Evolutionary conservation across 1,140 invertebrate species (phyloP), one percentile per base, ranked within the genome.

Genomic region (Steinernema khuongi): DNA sequence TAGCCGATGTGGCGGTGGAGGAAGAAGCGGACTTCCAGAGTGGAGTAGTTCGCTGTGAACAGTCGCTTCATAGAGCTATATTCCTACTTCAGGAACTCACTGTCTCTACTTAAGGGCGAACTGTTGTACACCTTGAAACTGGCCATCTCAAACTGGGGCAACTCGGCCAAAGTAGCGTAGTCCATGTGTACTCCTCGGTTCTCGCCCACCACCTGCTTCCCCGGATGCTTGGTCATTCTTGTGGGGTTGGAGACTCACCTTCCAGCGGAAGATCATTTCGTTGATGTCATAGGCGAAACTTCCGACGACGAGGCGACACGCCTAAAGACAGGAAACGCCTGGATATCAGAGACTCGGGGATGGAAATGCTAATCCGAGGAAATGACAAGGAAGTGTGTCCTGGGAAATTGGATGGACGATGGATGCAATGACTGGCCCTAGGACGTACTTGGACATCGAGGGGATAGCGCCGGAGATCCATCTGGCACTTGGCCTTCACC

Each of bases 401-500:
- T n/a, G n/a, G n/a, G n/a, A n/a, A n/a, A n/a, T n/a, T n/a, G n/a
- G n/a, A n/a, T n/a, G n/a, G n/a, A n/a, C n/a, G n/a, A n/a, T n/a
- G n/a, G n/a, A n/a, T n/a, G n/a, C n/a, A n/a, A n/a, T n/a, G n/a
- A n/a, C n/a, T n/a, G n/a, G n/a, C n/a, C n/a, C n/a, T 60, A 22
- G 11, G 4, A 22, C 7, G 1, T 4, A 71, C 70, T 82, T 94
- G 94, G 28, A 91, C 89, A 87, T 97, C 95, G 93, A 97, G 96
- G 1, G 95, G 95, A 87, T 96, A 98, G 83, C 93, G 93, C 79
- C 91, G 89, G 31, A 98, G 87, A 82, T 94, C 92, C 94, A 97
- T 97, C 1, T 93, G 93, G 87, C 95, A 98, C 77, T 92, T 93
- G 0, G 94, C 94, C 87, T 94, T 94, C 72, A 97, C 94, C 17